Evolutionary conservation across 2,797 vertebrate species (phyloP).

Genomic region (Alosa sapidissima): DNA sequence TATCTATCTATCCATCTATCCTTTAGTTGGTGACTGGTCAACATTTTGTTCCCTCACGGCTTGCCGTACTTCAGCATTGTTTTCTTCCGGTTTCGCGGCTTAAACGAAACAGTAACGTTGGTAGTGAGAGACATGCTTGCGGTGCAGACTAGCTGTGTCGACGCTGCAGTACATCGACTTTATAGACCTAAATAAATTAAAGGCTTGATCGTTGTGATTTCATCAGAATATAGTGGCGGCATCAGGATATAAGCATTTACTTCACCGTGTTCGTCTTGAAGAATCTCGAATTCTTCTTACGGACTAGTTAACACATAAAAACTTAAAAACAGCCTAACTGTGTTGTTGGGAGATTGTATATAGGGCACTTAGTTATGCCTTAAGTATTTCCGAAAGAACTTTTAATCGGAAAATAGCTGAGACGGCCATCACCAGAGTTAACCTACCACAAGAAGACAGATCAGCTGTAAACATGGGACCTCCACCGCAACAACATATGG

Average conservation of each 20-base stretch:
- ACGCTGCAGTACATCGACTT: neutral
- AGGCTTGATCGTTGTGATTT: neutral
- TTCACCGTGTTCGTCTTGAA: neutral
- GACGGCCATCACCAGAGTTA: neutral
- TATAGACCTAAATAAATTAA: neutral
- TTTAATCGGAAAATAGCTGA: neutral
- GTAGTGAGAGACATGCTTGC: neutral
- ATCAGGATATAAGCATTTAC: neutral
- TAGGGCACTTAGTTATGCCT: neutral
- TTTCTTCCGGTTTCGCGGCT: slow-evolving; percentile 22
- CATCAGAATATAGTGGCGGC: neutral
- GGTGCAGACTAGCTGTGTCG: neutral
- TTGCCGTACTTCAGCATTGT: neutral
- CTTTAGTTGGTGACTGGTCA: neutral
- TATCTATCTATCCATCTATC: too few relatives aligned
- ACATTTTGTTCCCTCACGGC: neutral
- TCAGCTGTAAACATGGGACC: neutral
- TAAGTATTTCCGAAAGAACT: neutral
- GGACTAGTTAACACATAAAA: neutral
- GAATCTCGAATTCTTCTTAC: neutral
- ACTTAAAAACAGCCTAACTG: neutral
- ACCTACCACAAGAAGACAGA: neutral
- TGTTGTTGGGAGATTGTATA: neutral
- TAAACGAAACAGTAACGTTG: neutral
- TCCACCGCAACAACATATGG: neutral